Evolutionary conservation across 2,797 vertebrate species (phyloP).

Genomic region (Onychomys torridus): DNA sequence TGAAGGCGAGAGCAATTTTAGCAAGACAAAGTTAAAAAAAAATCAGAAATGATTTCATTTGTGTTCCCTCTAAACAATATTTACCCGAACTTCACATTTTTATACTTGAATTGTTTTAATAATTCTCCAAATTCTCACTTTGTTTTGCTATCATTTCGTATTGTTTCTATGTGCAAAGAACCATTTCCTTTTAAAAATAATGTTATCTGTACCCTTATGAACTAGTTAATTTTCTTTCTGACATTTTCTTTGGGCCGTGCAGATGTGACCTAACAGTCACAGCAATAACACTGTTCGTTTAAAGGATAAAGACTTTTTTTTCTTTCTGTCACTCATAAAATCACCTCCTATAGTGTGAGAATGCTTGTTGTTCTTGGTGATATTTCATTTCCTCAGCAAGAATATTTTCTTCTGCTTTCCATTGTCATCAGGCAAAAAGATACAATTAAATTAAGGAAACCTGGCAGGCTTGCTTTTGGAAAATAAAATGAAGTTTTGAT

Average conservation of each 20-base stretch:
- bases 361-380: constrained; percentile 78
- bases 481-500: constrained; percentile 79
- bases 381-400: constrained; percentile 81
- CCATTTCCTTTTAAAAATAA: constrained; percentile 80
- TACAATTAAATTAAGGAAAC: constrained; percentile 83
- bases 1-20: not conserved
- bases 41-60: constrained; percentile 26
- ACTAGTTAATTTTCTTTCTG: constrained; percentile 77
- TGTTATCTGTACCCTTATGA: constrained; percentile 64
- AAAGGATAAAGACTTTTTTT: constrained; percentile 71
- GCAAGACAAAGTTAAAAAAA: not conserved
- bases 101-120: constrained; percentile 67
- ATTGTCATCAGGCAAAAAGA: constrained; percentile 82
- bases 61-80: constrained; percentile 32
- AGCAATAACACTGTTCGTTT: constrained; percentile 62
- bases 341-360: constrained; percentile 69
- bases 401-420: constrained; percentile 83
- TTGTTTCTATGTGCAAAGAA: constrained; percentile 66
- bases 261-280: constrained; percentile 62
- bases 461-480: constrained; percentile 80
- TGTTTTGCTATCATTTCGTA: constrained; percentile 58
- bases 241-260: constrained; percentile 64
- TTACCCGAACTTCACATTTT: constrained; percentile 39
- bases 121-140: constrained; percentile 42
- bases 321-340: constrained; percentile 45